Base-by-base conservation (phyloP, 2,797 vertebrate species). In the Valencia hispanica region DNA sequence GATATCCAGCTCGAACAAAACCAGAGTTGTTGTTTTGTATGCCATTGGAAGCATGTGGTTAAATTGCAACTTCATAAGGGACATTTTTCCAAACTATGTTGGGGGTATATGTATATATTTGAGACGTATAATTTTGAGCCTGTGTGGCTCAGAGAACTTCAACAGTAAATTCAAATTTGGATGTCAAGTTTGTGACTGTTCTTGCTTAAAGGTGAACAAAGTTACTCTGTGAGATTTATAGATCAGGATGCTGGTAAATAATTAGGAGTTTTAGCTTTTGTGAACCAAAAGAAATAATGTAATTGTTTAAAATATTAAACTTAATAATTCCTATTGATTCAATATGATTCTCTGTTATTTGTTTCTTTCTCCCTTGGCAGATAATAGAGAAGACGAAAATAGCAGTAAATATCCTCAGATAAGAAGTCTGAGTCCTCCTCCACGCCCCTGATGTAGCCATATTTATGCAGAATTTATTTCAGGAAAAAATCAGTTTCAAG, bases 291-390 rank as follows among this genome's bases (percentile, higher is more conserved):
- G 47, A 27, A 45, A 6, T 18, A 74, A 78, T 81, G 69, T 72
- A 73, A 32, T 32, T 32, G 1, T 57, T 57, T 57, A 27, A 57
- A 78, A 63, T 66, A 84, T 79, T 27, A 25, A 81, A 77, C 66
- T 78, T 84, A 86, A 84, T 80, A 86, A 75, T 86, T 81, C 79
- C 79, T 57, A 75, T 45, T 48, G 11, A 77, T 82, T 88, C 87
- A 83, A 85, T 72, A 78, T 81, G 20, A 68, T 45, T 73, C 48
- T 50, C 61, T 53, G 68, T 77, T 39, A 77, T 79, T 61, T 78
- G 70, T 74, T 73, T 66, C 73, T 84, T 18, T 61, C 48, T 77
- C 55, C 73, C 63, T 80, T 79, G 73, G 57, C 82, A 84, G 78
- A 74, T 61, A 77, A 68, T 36, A 53, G 25, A 70, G 74, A 68